Conservation (phyloP, 2,113 vertebrate species). For the Microcebus lehilahytsara region DNA sequence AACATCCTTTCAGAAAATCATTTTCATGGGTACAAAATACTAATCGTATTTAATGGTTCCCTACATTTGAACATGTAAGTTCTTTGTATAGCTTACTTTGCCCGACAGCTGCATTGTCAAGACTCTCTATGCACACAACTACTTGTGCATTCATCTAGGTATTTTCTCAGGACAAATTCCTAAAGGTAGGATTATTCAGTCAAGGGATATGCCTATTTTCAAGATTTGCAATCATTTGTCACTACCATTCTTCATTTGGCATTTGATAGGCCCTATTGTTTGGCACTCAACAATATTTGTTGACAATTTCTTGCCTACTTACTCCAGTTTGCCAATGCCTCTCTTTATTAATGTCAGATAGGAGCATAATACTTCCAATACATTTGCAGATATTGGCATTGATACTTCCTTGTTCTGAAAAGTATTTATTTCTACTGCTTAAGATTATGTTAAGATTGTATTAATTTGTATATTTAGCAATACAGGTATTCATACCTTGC, state of each 20-base stretch:
- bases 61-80: neutral
- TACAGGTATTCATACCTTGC: neutral
- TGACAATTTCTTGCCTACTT: neutral
- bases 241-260: neutral
- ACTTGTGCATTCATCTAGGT: neutral
- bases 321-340: neutral
- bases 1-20: neutral
- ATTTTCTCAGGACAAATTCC: slow-evolving; percentile 18
- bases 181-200: neutral
- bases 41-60: neutral
- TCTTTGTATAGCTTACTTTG: neutral
- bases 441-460: neutral
- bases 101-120: neutral
- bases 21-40: neutral
- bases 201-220: neutral
- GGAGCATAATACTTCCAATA: neutral
- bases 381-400: neutral
- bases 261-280: neutral
- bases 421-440: neutral
- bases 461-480: neutral
- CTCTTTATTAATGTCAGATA: neutral
- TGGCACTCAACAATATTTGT: neutral
- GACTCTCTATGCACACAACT: neutral
- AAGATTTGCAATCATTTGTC: neutral
- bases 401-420: neutral